Base-by-base conservation (phyloP, 2,797 vertebrate genomes). In the Sebastes minor region DNA sequence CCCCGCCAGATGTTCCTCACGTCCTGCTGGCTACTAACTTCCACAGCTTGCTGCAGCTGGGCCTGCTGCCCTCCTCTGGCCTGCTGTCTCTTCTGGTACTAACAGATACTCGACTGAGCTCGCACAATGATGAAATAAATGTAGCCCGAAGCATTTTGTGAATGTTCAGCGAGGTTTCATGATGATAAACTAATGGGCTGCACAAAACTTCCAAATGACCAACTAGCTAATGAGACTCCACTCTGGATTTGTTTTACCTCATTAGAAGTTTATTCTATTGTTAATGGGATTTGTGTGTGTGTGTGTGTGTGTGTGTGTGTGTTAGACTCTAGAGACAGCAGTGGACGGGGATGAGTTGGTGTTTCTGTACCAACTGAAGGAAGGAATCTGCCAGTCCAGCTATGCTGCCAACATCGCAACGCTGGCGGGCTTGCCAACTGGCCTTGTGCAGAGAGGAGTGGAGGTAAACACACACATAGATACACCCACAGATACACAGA, bases 11-110 rank as follows among this genome's bases (percentile, higher is more conserved):
- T 27, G 97, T 98, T 85, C 98, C 98, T 1, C 96, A 99, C 14
- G 77, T 99, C 76, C 96, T 99, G 61, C 72, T 99, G 88, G 97
- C 98, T 23, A 99, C 98, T 65, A 99, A 99, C 92, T 99, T 99
- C 87, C 97, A 99, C 92, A 98, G 97, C 81, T 94, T 99, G 81
- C 93, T 98, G 83, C 97, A 98, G 90, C 92, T 98, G 67, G 95
- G 94, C 61, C 95, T 99, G 67, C 92, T 99, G 22, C 97, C 97
- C 35, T 90, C 94, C 64, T 97, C 94, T 9, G 91, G 90, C 32
- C 94, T 97, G 86, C 93, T 99, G 32, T 96, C 97, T 38, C 96
- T 96, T 65, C 92, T 98, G 95, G 97, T 98, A 92, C 61, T 69
- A 22, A 78, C 6, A 80, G 3, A 83, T 30, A 20, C 42, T 63